Percentiles rank a stretch among this genome's conserved stretches.
phyloP scores from a whole-genome alignment of 2,113 vertebrate species.

The Seriola rivoliana region DNA sequence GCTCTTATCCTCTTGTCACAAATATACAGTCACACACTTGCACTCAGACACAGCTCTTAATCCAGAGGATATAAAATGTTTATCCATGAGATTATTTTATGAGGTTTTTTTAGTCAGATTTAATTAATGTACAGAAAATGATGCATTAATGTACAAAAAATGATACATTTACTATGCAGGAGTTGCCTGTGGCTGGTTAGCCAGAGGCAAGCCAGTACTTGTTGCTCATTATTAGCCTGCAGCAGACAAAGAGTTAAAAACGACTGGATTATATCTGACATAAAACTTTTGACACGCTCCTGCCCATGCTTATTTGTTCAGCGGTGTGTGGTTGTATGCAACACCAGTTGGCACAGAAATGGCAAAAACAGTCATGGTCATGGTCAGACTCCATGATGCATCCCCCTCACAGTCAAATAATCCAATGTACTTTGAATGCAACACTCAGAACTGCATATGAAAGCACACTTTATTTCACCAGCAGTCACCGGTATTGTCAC shows the following conservation, averaged over 20 bases:
- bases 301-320: not conserved
- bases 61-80: constrained; percentile 33
- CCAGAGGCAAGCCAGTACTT: constrained; percentile 25
- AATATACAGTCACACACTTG: constrained; percentile 10
- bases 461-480: not conserved
- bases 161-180: constrained; percentile 16
- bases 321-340: not conserved
- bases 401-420: not conserved
- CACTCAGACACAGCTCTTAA: constrained; percentile 13
- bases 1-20: constrained; percentile 42
- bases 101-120: not conserved
- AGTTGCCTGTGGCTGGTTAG: constrained; percentile 19
- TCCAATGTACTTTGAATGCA: not conserved
- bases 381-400: not conserved
- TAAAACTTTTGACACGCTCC: not conserved
- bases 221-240: constrained; percentile 1
- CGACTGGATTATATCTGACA: not conserved
- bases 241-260: constrained; percentile 6
- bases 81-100: constrained; percentile 38
- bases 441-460: not conserved
- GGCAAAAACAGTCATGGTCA: not conserved
- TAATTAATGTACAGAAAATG: constrained; percentile 39
- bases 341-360: not conserved
- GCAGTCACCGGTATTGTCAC: not conserved
- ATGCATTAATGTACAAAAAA: constrained; percentile 35